Evolutionary conservation across 2,113 vertebrate species (phyloP), one percentile per base, ranked within the genome.

Genomic region (Crypturellus undulatus): DNA sequence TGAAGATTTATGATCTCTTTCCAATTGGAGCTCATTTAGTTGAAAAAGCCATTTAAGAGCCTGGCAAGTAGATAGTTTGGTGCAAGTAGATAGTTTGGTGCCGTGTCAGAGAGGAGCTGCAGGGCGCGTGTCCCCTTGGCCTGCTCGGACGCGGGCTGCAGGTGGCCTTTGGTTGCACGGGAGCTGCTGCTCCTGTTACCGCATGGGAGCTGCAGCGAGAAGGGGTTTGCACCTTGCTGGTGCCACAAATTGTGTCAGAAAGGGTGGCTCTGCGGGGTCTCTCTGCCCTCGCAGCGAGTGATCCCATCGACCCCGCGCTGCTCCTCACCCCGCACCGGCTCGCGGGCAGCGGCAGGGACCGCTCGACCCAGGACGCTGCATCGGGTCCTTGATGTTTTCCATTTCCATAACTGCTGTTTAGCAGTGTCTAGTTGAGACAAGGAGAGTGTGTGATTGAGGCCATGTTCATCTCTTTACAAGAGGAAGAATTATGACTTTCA

Each of bases 401-500:
- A 68, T 95, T 95, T 75, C 86, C 89, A 51, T 87, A 84, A 89
- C 91, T 92, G 93, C 86, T 95, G 60, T 86, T 95, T 80, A 93
- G 88, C 89, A 71, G 52, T 52, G 83, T 63, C 91, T 91, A 1
- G 21, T 88, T 92, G 94, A 80, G 94, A 83, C 10, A 62, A 91
- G 87, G 87, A 54, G 64, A 77, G 72, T 15, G 79, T 94, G 87
- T 92, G 96, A 87, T 83, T 94, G 93, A 93, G 94, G 87, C 91
- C 76, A 22, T 49, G 79, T 86, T 94, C 88, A 92, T 93, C 87
- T 96, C 92, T 89, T 87, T 90, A 87, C 82, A 87, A 92, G 83
- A 76, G 80, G 65, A 97, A 96, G 94, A 96, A 96, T 94, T 96
- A 96, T 71, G 85, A 71, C 93, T 92, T 97, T 96, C 94, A 95